A percentile compares a stretch with the other conserved stretches of the same genome.
Conservation (phyloP, 2,113 vertebrate genomes). For the Suncus etruscus region DNA sequence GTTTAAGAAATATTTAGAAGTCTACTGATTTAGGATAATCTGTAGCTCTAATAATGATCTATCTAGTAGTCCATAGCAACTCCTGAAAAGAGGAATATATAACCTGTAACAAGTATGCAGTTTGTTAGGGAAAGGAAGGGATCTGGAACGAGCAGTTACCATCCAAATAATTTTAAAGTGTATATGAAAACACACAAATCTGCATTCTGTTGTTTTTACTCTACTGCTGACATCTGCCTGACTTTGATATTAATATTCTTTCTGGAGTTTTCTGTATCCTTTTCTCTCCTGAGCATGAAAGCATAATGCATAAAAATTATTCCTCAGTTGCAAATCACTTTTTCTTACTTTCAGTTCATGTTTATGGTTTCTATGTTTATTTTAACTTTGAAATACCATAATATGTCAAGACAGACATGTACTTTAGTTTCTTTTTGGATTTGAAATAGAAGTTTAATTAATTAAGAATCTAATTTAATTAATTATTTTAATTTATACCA, state of each 20-base stretch:
- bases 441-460: constrained; percentile 54
- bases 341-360: neutral
- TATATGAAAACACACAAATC: neutral
- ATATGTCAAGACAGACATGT: constrained; percentile 40
- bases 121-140: too few species aligned
- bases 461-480: too few species aligned
- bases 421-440: neutral
- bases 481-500: too few species aligned
- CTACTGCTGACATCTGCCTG: neutral
- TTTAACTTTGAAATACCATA: constrained; percentile 25
- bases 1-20: too few species aligned
- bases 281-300: neutral
- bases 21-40: too few species aligned
- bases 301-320: neutral
- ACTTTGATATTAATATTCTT: constrained; percentile 24
- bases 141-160: neutral
- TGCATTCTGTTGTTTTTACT: neutral
- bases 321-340: neutral
- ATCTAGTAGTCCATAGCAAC: too few species aligned
- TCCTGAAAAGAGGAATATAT: too few species aligned
- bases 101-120: too few species aligned
- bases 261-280: neutral
- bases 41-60: too few species aligned
- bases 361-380: neutral
- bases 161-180: neutral